A percentile compares a stretch with the other conserved stretches of the same genome.
These are phyloP conservation scores for silkworm (Bombyx mori) DNA, from an alignment of 1,140 invertebrate species.

Conservation along the genomic window DNA sequence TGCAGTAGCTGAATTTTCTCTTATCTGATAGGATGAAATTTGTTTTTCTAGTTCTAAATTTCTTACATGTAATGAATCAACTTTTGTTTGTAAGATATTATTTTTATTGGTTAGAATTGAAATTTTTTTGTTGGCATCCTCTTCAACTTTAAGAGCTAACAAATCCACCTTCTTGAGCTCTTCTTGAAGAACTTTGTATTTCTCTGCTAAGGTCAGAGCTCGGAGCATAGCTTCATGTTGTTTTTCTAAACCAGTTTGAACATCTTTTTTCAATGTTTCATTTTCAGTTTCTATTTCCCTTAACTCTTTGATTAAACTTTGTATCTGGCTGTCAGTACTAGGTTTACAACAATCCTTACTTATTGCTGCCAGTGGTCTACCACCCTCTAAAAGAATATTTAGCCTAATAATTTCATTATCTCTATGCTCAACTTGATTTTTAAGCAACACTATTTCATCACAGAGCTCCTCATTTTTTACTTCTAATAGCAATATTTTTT, in stretches of 20 bases:
- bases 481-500: conserved; percentile 37
- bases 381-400: conserved; percentile 75
- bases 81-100: conserved; percentile 40
- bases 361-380: conserved; percentile 71
- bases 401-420: conserved; percentile 78
- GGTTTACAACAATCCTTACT: conserved; percentile 73
- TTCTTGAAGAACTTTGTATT: conserved; percentile 77
- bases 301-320: conserved; percentile 64
- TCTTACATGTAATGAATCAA: conserved; percentile 39
- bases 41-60: conserved; percentile 47
- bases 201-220: conserved; percentile 77
- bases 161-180: conserved; percentile 78
- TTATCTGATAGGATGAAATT: conserved; percentile 23
- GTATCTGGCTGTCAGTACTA: conserved; percentile 48
- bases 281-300: conserved; percentile 70
- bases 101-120: conserved; percentile 42
- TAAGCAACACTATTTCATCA: conserved; percentile 58
- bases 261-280: conserved; percentile 71
- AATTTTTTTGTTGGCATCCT: conserved; percentile 73
- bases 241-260: conserved; percentile 72
- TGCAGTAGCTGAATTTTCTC: conserved; percentile 24
- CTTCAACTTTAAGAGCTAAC: conserved; percentile 78
- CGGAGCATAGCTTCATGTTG: conserved; percentile 82
- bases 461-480: conserved; percentile 44
- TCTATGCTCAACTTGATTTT: conserved; percentile 60